Conservation (phyloP, 2,797 vertebrate genomes). For the Melanotaenia trifasciata region DNA sequence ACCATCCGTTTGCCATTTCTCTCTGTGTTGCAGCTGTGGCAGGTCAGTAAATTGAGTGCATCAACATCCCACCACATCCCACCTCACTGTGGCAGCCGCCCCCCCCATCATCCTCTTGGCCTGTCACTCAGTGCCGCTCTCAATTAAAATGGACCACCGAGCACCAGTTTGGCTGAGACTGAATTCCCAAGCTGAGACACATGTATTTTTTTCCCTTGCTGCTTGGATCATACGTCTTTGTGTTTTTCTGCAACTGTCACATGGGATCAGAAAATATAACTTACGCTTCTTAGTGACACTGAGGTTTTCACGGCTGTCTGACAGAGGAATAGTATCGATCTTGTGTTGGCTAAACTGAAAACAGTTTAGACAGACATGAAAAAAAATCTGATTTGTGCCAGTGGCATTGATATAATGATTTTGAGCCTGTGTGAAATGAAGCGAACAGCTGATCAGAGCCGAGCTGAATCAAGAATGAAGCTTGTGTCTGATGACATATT, state of each 20-base stretch:
- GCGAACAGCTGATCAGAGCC: slow-evolving; percentile 14
- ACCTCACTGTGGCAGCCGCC: slow-evolving; percentile 38
- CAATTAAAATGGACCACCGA: slow-evolving; percentile 67
- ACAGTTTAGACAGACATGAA: slow-evolving; percentile 14
- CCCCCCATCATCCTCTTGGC: slow-evolving; percentile 52
- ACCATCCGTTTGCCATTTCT: slow-evolving; percentile 6
- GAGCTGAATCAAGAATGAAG: slow-evolving; percentile 14
- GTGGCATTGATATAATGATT: slow-evolving; percentile 25
- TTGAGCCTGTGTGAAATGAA: slow-evolving; percentile 40
- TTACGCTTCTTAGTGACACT: slow-evolving; percentile 7
- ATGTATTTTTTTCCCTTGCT: background rate
- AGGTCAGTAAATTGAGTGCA: slow-evolving; percentile 49
- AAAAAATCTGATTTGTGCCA: slow-evolving; percentile 19
- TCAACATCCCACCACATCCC: slow-evolving; percentile 26
- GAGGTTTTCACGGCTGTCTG: slow-evolving; percentile 39
- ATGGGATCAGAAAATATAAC: slow-evolving; percentile 14
- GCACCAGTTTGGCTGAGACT: slow-evolving; percentile 21
- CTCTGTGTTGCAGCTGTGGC: slow-evolving; percentile 17
- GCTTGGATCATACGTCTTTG: slow-evolving; percentile 8
- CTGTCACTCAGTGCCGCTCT: slow-evolving; percentile 64
- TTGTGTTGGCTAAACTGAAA: slow-evolving; percentile 1
- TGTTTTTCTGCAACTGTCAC: slow-evolving; percentile 20
- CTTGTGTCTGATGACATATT: slow-evolving; percentile 10
- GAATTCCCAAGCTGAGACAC: background rate
- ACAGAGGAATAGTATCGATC: background rate